These are phyloP conservation scores for Oscheius sp. DNA, from an alignment of 1,140 invertebrate genomes.

Conservation along the genomic window DNA sequence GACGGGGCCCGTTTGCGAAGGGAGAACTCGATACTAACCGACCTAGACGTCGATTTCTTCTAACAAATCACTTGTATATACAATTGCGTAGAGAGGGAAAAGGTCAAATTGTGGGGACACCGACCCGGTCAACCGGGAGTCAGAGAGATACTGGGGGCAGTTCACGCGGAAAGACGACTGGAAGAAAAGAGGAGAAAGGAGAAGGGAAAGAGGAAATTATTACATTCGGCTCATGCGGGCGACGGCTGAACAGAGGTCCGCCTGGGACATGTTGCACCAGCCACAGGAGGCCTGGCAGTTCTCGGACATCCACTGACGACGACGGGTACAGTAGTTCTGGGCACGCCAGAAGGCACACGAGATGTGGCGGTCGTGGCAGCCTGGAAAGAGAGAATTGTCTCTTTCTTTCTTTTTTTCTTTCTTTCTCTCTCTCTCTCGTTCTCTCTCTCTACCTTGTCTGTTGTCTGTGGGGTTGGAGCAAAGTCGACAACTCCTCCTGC, in stretches of 20 bases:
- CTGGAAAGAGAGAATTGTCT: conserved; percentile 8
- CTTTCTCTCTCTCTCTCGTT: background rate
- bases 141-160: too few relatives aligned
- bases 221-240: conserved; percentile 15
- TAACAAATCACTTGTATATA: too few relatives aligned
- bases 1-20: too few relatives aligned
- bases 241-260: conserved; percentile 28
- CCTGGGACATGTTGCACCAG: conserved; percentile 35
- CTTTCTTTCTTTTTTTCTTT: background rate
- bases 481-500: conserved; percentile 34
- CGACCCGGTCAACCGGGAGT: too few relatives aligned
- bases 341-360: conserved; percentile 38
- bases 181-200: too few relatives aligned
- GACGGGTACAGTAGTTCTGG: conserved; percentile 35
- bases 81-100: too few relatives aligned
- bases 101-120: too few relatives aligned
- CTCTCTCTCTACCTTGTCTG: conserved; percentile 16
- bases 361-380: conserved; percentile 40
- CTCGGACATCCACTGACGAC: conserved; percentile 44
- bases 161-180: too few relatives aligned
- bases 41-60: too few relatives aligned
- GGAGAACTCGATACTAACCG: too few relatives aligned
- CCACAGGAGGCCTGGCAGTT: conserved; percentile 44
- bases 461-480: conserved; percentile 31
- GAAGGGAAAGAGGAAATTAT: too few relatives aligned